Percentiles rank a stretch among this genome's conserved stretches.
Evolutionary conservation across 2,113 vertebrate genomes (phyloP).

Genomic region (Ptilorrhoa leucosticta): DNA sequence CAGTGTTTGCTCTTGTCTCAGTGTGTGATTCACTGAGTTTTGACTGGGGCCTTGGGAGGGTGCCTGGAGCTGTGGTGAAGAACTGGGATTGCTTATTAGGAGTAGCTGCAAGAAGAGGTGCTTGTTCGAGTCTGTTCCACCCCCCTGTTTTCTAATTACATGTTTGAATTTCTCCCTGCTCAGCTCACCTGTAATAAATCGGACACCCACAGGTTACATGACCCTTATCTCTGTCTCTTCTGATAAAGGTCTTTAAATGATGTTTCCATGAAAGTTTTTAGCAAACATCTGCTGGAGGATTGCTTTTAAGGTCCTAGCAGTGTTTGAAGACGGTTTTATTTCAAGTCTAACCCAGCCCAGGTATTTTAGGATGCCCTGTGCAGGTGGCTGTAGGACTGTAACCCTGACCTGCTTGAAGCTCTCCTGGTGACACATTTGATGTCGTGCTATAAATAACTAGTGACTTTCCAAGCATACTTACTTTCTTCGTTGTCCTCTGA

Average conservation of each 20-base stretch:
- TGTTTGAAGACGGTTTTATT: not conserved
- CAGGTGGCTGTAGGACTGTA: not conserved
- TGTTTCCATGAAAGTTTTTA: not conserved
- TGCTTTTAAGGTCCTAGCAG: not conserved
- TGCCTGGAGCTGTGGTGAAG: not conserved
- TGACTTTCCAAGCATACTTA: not conserved
- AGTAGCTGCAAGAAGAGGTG: not conserved
- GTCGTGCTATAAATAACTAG: not conserved
- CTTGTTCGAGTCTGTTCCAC: not conserved
- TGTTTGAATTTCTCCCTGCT: not conserved
- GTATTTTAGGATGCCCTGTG: not conserved
- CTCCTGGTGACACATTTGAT: not conserved
- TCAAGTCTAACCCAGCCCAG: not conserved
- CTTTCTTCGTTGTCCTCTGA: not conserved
- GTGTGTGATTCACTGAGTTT: not conserved
- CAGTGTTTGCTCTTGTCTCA: not conserved
- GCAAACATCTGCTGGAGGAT: not conserved
- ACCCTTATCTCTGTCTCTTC: not conserved
- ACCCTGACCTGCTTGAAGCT: not conserved
- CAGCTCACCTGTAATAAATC: not conserved
- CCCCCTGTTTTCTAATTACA: not conserved
- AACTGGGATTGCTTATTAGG: not conserved
- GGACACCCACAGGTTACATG: not conserved
- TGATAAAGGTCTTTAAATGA: not conserved
- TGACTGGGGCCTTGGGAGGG: not conserved